Conservation (phyloP, 2,113 vertebrate genomes). For the Arenaria interpres region DNA sequence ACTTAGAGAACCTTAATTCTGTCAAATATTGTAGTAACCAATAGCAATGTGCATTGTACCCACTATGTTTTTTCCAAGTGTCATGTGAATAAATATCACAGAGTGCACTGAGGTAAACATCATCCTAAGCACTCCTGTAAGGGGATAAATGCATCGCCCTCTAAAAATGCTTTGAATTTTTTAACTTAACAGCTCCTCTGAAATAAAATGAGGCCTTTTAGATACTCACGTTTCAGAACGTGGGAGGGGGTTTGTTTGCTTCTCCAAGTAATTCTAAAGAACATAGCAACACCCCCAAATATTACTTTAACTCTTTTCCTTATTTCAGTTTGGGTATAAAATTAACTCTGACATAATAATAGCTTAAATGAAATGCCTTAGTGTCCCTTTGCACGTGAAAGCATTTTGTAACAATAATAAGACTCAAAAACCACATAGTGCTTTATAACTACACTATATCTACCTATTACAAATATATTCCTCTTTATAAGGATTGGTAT, state of each 20-base stretch:
- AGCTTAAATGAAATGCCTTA: conserved; percentile 17
- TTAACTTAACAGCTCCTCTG: background rate
- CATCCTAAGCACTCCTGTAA: background rate
- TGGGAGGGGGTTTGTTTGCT: background rate
- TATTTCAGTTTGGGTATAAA: conserved; percentile 49
- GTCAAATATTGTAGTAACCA: background rate
- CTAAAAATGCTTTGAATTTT: background rate
- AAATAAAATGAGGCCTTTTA: background rate
- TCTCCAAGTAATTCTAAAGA: background rate
- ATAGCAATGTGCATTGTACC: background rate
- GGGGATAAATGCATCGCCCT: background rate
- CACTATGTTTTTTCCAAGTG: background rate
- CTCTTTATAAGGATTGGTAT: background rate
- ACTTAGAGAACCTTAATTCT: background rate
- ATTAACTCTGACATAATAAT: conserved; percentile 50
- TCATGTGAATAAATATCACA: background rate
- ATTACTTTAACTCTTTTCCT: background rate
- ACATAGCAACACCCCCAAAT: background rate
- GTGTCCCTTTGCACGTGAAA: conserved; percentile 42
- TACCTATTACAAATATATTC: background rate
- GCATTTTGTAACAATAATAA: conserved; percentile 18
- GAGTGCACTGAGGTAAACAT: background rate
- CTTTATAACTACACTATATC: background rate
- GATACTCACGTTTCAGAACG: background rate
- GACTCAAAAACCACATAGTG: background rate